phyloP scores from a whole-genome alignment of 2,797 vertebrate genomes.

The Myiothlypis coronata region DNA sequence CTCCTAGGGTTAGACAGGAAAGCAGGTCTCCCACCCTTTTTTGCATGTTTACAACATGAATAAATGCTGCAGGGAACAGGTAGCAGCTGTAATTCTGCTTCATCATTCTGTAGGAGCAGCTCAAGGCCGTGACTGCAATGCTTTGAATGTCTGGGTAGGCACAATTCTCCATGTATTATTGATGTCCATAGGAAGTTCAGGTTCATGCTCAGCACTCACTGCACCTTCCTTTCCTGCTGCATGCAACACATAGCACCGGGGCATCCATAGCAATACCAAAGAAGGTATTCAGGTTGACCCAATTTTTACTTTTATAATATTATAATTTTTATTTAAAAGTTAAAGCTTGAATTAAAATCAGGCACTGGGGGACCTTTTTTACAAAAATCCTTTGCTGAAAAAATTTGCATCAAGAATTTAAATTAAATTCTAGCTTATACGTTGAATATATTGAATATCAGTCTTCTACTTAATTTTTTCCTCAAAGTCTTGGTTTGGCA shows the following conservation, averaged over 20 bases:
- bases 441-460: neutral
- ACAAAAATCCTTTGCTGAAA: neutral
- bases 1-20: neutral
- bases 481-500: neutral
- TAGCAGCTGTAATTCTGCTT: slow-evolving; percentile 31
- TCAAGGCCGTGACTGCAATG: neutral
- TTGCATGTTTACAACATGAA: neutral
- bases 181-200: neutral
- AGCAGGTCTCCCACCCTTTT: neutral
- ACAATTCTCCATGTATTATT: neutral
- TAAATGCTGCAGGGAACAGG: neutral
- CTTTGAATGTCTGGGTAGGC: neutral
- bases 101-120: neutral
- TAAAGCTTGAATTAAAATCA: neutral
- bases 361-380: neutral
- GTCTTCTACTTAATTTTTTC: neutral
- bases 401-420: neutral
- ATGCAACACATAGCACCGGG: neutral
- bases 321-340: neutral
- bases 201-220: neutral
- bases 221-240: neutral
- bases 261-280: neutral
- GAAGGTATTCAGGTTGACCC: neutral
- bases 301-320: neutral
- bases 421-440: neutral